Percentiles rank a stretch among this genome's conserved stretches.
These are phyloP conservation scores for Tetramorium bicarinatum DNA, from an alignment of 2,888 invertebrate genomes.

Conservation along the genomic window DNA sequence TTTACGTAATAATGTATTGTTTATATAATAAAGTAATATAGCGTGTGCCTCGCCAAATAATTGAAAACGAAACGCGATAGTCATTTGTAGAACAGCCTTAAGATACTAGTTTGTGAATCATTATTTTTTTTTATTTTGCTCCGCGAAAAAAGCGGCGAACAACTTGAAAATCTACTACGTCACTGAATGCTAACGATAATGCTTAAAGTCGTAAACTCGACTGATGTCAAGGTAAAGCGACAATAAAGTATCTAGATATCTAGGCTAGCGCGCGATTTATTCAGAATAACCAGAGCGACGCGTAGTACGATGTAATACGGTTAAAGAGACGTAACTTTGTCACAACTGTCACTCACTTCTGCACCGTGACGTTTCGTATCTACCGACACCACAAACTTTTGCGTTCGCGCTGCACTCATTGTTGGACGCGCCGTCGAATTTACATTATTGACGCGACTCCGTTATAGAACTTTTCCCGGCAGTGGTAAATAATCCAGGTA, in stretches of 20 bases:
- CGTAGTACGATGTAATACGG: slow-evolving; percentile 43
- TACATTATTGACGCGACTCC: slow-evolving; percentile 69
- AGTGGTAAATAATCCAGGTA: slow-evolving; percentile 59
- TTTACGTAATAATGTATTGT: slow-evolving; percentile 1
- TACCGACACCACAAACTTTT: slow-evolving; percentile 63
- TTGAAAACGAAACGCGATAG: not conserved
- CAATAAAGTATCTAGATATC: slow-evolving; percentile 56
- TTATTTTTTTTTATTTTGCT: slow-evolving; percentile 6
- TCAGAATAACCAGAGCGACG: slow-evolving; percentile 45
- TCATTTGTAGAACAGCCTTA: not conserved
- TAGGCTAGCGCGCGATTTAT: slow-evolving; percentile 56
- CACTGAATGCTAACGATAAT: slow-evolving; percentile 12
- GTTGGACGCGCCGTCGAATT: slow-evolving; percentile 67
- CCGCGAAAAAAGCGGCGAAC: not conserved
- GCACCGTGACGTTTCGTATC: slow-evolving; percentile 41
- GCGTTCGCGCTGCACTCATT: slow-evolving; percentile 63
- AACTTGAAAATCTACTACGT: slow-evolving; percentile 29
- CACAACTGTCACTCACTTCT: slow-evolving; percentile 67
- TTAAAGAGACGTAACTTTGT: slow-evolving; percentile 62
- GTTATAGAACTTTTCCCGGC: slow-evolving; percentile 59
- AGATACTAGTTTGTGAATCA: not conserved
- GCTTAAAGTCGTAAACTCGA: slow-evolving; percentile 36
- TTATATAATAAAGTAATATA: not conserved
- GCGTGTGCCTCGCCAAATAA: not conserved
- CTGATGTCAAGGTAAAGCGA: slow-evolving; percentile 52